phyloP scores from a whole-genome alignment of 37 sponge, comb jelly and placozoan species.

The Chondrosia reniformis region DNA sequence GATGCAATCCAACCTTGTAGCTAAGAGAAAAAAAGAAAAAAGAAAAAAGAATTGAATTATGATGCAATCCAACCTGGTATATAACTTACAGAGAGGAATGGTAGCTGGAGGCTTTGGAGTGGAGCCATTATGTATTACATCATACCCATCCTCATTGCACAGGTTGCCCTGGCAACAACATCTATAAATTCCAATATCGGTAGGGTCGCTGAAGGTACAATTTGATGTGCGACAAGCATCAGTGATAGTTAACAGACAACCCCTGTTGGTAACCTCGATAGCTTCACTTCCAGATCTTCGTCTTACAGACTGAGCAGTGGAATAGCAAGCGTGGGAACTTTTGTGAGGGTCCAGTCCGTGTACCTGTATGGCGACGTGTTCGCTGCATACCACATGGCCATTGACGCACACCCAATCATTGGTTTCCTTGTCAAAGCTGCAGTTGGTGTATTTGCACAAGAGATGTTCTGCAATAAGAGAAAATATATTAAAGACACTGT shows the following conservation, averaged over 20 bases:
- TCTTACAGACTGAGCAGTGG: neutral
- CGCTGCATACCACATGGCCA: constrained; percentile 12
- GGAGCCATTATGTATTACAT: neutral
- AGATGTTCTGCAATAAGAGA: neutral
- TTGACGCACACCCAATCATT: neutral
- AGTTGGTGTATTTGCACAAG: constrained; percentile 11
- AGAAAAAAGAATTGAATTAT: too few relatives aligned
- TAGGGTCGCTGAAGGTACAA: neutral
- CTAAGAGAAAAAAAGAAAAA: too few relatives aligned
- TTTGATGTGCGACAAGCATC: neutral
- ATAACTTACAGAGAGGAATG: neutral
- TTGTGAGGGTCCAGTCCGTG: neutral
- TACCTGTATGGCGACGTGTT: neutral
- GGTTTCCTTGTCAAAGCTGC: neutral
- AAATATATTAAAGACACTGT: too few relatives aligned
- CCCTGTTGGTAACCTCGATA: neutral
- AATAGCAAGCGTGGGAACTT: neutral
- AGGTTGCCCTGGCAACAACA: constrained; percentile 10
- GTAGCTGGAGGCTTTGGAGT: neutral
- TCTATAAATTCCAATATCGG: neutral
- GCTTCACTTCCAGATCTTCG: neutral
- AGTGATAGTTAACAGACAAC: neutral
- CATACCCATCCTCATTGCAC: neutral
- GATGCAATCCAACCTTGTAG: too few relatives aligned
- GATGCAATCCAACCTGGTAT: too few relatives aligned